Base-by-base conservation (phyloP, 2,113 vertebrate genomes). In the Mugil cephalus region DNA sequence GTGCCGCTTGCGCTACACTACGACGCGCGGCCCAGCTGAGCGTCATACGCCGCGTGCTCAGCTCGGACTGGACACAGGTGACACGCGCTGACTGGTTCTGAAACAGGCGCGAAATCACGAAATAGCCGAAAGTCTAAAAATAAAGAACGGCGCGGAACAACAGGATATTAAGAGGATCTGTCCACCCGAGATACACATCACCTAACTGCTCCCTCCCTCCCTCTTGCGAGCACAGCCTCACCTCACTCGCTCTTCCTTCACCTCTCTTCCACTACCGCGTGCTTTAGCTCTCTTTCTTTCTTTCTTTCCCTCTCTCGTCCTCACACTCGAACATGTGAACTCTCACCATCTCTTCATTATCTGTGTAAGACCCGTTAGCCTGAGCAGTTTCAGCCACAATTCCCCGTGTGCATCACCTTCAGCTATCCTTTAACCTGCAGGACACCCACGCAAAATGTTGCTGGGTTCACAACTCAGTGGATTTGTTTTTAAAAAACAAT, bases 1-100 rank as follows among this genome's bases (percentile, higher is more conserved):
- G n/a, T 69, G 56, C 36, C 48, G 42, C 42, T 10, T 59, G 62
- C 14, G 59, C 72, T 80, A 56, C 77, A 64, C 52, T 50, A 50
- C 45, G 59, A 68, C 67, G 15, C 47, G 43, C 47, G 43, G 62
- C 24, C 58, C 47, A 18, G 30, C 40, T 46, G 10, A 60, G 52
- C 38, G 43, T 35, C 4, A 72, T 51, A 67, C 18, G 17, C 51
- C 34, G 21, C 30, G 72, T 35, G 46, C 15, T n/a, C 55, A 52
- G 21, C n/a, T 54, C n/a, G 12, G 62, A 47, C 7, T 15, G 24
- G 8, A 30, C 24, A 2, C 24, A 30, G 2, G 5, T 30, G 24
- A 30, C 24, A 30, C 24, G 24, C n/a, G n/a, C n/a, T n/a, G n/a
- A n/a, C n/a, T n/a, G n/a, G n/a, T n/a, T n/a, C n/a, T n/a, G n/a